phyloP scores from a whole-genome alignment of 92 coral and sea anemone species.

The Paramuricea clavata region DNA sequence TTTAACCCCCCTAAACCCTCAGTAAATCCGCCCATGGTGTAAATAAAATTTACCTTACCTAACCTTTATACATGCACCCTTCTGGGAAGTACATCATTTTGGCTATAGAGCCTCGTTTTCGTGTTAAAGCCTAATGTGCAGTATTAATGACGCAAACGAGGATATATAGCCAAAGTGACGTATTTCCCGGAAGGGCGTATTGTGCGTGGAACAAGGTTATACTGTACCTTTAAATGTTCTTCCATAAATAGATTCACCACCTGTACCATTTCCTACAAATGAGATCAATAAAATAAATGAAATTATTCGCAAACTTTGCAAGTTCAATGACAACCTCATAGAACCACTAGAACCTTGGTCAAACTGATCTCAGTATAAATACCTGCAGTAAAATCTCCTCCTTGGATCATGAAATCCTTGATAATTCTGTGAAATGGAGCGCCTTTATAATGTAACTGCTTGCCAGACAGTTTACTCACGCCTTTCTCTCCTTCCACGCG shows the following conservation, averaged over 20 bases:
- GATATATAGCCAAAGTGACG: too few species aligned
- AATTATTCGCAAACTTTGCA: neutral
- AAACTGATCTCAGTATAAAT: neutral
- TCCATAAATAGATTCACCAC: slow-evolving; percentile 98
- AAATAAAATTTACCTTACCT: too few species aligned
- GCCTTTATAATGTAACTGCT: slow-evolving; percentile 93
- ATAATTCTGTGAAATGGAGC: slow-evolving; percentile 93
- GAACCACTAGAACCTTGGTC: neutral
- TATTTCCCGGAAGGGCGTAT: too few species aligned
- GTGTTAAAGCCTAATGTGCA: too few species aligned
- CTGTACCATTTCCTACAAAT: slow-evolving; percentile 95
- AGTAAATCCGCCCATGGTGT: too few species aligned
- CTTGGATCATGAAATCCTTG: slow-evolving; percentile 98
- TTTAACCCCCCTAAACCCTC: too few species aligned
- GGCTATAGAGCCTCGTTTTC: too few species aligned
- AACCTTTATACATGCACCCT: too few species aligned
- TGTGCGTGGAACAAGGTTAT: neutral
- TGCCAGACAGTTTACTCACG: slow-evolving; percentile 84
- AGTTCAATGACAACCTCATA: neutral
- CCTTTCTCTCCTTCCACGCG: slow-evolving; percentile 85
- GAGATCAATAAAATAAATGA: neutral
- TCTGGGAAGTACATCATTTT: too few species aligned
- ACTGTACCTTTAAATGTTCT: slow-evolving; percentile 86
- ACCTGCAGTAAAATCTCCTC: slow-evolving; percentile 99
- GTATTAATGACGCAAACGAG: too few species aligned